Conservation (phyloP, 1,140 invertebrate species). For the Harpegnathos saltator region DNA sequence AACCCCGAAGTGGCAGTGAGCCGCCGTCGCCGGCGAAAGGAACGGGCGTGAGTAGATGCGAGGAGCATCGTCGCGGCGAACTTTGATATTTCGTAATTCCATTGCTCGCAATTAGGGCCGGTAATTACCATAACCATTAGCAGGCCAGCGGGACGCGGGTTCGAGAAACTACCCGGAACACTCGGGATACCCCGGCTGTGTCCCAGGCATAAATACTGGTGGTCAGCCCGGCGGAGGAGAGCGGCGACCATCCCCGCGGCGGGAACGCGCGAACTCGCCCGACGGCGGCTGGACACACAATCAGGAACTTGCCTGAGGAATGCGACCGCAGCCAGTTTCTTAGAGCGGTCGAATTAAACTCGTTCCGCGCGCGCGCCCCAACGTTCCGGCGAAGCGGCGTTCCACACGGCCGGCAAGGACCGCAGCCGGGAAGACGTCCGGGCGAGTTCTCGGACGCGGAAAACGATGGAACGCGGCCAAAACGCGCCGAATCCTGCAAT, state of each 20-base stretch:
- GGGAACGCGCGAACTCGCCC: constrained; percentile 67
- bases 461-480: constrained; percentile 71
- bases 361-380: constrained; percentile 72
- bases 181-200: constrained; percentile 74
- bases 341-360: constrained; percentile 82
- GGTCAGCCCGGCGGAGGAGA: constrained; percentile 75
- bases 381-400: constrained; percentile 57
- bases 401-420: constrained; percentile 58
- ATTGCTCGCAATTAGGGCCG: constrained; percentile 85
- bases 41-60: constrained; percentile 64
- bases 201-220: constrained; percentile 80
- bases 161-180: constrained; percentile 75
- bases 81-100: constrained; percentile 86
- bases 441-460: constrained; percentile 58
- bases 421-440: constrained; percentile 64
- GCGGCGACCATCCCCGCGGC: constrained; percentile 63
- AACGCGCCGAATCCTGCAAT: constrained; percentile 3
- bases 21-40: constrained; percentile 38
- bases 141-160: constrained; percentile 73
- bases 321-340: constrained; percentile 81
- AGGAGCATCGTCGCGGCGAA: constrained; percentile 73
- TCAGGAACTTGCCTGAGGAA: constrained; percentile 81
- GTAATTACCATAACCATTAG: constrained; percentile 86
- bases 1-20: constrained; percentile 18
- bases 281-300: constrained; percentile 77